Conservation (phyloP, 2,113 vertebrate genomes). For the Maccullochella peelii region DNA sequence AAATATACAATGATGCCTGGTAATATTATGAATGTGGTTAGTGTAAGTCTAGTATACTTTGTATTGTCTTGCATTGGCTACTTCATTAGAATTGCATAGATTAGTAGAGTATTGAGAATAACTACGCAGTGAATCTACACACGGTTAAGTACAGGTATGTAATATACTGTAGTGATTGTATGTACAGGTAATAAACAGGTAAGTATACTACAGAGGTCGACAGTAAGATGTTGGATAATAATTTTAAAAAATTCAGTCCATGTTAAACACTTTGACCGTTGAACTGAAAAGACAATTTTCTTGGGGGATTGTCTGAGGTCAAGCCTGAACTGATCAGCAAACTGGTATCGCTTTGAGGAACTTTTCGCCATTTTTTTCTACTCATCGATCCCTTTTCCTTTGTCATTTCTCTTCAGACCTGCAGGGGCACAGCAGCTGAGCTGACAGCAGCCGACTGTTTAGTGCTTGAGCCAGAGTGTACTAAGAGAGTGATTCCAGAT, state of each 20-base stretch:
- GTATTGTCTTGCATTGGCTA: not conserved
- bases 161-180: too few species aligned
- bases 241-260: not conserved
- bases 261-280: not conserved
- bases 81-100: not conserved
- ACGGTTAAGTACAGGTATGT: not conserved
- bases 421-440: constrained; percentile 51
- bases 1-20: not conserved
- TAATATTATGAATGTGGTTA: too few species aligned
- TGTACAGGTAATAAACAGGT: too few species aligned
- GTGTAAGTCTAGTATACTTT: not conserved
- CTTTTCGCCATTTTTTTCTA: not conserved
- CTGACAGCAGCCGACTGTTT: not conserved
- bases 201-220: not conserved
- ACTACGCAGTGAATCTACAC: not conserved
- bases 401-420: constrained; percentile 27
- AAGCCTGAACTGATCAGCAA: not conserved
- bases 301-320: not conserved
- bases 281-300: not conserved
- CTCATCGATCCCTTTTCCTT: not conserved
- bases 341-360: not conserved
- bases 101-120: not conserved
- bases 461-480: constrained; percentile 5
- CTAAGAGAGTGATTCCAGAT: constrained; percentile 67
- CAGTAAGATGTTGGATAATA: not conserved